phyloP scores from a whole-genome alignment of 2,888 invertebrate genomes.

The Drosophila recens region DNA sequence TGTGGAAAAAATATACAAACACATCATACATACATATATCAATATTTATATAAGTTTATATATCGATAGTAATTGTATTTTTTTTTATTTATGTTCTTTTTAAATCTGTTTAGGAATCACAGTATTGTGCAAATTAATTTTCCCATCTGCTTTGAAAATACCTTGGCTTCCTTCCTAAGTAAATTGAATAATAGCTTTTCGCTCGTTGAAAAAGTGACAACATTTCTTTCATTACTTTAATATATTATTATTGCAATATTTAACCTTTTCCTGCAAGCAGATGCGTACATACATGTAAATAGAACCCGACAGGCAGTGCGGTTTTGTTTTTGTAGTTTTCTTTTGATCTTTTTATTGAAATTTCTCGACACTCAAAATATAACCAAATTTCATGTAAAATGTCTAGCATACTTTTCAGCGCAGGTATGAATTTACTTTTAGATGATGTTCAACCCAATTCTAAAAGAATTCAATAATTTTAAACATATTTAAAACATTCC shows the following conservation, averaged over 20 bases:
- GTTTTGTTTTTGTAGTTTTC: slow-evolving; percentile 20
- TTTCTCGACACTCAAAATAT: not conserved
- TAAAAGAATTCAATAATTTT: slow-evolving; percentile 2
- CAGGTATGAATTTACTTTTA: not conserved
- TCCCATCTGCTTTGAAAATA: slow-evolving; percentile 32
- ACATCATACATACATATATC: slow-evolving; percentile 30
- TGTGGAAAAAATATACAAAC: slow-evolving; percentile 28
- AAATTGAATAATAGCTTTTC: slow-evolving; percentile 16
- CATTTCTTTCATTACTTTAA: not conserved
- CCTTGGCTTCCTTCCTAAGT: slow-evolving; percentile 17
- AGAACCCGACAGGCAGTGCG: slow-evolving; percentile 50
- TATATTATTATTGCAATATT: slow-evolving; percentile 8
- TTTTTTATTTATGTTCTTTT: slow-evolving; percentile 16
- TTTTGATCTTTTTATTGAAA: slow-evolving; percentile 7
- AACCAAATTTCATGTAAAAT: not conserved
- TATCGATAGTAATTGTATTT: slow-evolving; percentile 24
- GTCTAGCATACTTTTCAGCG: not conserved
- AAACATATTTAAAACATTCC: not conserved
- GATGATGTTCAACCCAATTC: not conserved
- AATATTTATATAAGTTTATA: slow-evolving; percentile 13
- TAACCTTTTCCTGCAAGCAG: slow-evolving; percentile 34
- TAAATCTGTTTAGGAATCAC: slow-evolving; percentile 67
- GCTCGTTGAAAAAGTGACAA: slow-evolving; percentile 1
- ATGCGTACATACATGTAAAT: slow-evolving; percentile 19
- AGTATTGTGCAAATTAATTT: slow-evolving; percentile 67